Base-by-base conservation (phyloP, 2,113 vertebrate genomes). In the Bambusicola thoracicus region DNA sequence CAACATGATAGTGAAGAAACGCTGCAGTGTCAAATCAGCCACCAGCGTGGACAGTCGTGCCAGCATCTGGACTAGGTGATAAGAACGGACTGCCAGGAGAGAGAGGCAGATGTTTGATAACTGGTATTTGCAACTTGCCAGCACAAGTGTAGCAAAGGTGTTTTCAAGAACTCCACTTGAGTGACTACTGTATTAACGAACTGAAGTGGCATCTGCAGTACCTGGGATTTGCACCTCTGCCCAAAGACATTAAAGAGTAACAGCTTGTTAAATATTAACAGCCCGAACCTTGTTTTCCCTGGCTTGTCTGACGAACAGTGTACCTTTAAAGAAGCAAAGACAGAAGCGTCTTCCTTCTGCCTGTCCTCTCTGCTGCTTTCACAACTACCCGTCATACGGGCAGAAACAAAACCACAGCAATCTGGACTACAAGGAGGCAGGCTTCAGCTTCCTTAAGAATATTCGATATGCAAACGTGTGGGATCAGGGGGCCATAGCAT, bases 1-100 rank as follows among this genome's bases (percentile, higher is more conserved):
- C 94, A 99, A 99, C 97, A 99, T 98, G 98, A 99, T 99, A 0
- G 99, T 99, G 96, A 99, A 98, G 97, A 99, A 99, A 92, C 98
- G 99, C 75, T 99, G 98, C 97, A 99, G 98, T 1, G 98, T 99
- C 81, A 98, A 98, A 80, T 99, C 99, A 0, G 97, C 98, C 70
- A 98, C 98, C 92, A 97, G 97, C 19, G 95, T 92, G 77, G 96
- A 97, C 92, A 98, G 98, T 93, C 98, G 96, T 2, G 97, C 98
- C 48, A 98, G 96, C 90, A 95, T 95, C 97, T 99, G 98, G 98
- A 98, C 98, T 89, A 98, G 98, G 97, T 99, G 98, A 99, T 97
- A 43, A 0, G 2, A 62, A 63, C 8, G 48, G 63, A 67, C 66
- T 89, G 83, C 77, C 63, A 18, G 0, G 6, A 13, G 8, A 44